Conservation (phyloP, 37 sponge, comb jelly and placozoan species). For the Corticium candelabrum region DNA sequence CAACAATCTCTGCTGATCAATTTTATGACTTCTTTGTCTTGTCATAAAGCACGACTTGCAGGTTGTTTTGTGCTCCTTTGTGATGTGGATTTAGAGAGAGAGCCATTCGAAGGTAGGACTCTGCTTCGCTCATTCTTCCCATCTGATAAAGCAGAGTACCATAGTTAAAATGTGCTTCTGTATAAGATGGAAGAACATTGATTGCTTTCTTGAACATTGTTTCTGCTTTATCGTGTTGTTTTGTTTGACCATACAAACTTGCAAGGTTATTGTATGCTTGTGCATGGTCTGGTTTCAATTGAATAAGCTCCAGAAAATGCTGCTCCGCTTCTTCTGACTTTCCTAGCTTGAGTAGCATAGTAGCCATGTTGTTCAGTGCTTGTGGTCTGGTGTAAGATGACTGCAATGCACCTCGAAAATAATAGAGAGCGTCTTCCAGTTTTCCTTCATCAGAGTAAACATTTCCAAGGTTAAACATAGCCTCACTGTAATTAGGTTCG, state of each 20-base stretch:
- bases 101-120: constrained; percentile 39
- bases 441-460: constrained; percentile 54
- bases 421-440: constrained; percentile 22
- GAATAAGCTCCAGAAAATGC: constrained; percentile 40
- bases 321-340: constrained; percentile 42
- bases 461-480: constrained; percentile 79
- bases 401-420: constrained; percentile 45
- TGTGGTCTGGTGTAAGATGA: constrained; percentile 47
- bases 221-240: constrained; percentile 47
- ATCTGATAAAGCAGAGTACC: constrained; percentile 65
- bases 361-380: constrained; percentile 79
- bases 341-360: constrained; percentile 59
- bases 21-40: too few species aligned
- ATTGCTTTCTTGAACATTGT: constrained; percentile 70
- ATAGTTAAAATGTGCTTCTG: constrained; percentile 71
- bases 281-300: constrained; percentile 46
- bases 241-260: constrained; percentile 65
- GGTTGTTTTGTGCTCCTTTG: constrained; percentile 71
- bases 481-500: constrained; percentile 68
- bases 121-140: constrained; percentile 41
- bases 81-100: constrained; percentile 60
- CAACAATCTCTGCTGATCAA: too few species aligned
- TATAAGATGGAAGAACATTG: constrained; percentile 47
- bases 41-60: constrained; percentile 64
- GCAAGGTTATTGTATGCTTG: constrained; percentile 71